Conservation (phyloP, 1,140 invertebrate species). For the Adoxophyes honmai region DNA sequence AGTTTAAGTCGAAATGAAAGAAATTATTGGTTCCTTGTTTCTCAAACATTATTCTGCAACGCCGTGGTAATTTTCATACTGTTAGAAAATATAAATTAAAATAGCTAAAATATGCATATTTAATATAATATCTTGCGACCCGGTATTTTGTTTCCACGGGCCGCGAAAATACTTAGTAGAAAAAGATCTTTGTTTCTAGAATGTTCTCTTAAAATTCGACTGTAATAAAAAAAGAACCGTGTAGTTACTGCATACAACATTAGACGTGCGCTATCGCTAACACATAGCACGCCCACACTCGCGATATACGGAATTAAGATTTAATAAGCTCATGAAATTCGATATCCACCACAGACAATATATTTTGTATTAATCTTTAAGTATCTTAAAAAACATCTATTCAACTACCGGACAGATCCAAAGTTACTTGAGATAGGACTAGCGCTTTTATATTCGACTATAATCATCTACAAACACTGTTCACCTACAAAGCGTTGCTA, state of each 20-base stretch:
- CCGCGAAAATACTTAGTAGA: too few relatives aligned
- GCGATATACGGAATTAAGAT: conserved; percentile 61
- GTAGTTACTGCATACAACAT: neutral
- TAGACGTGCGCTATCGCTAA: conserved; percentile 52
- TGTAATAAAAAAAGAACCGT: too few relatives aligned
- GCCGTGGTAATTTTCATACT: too few relatives aligned
- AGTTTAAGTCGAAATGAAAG: too few relatives aligned
- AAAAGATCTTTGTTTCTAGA: too few relatives aligned
- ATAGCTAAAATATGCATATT: too few relatives aligned
- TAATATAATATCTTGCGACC: too few relatives aligned
- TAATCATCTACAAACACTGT: conserved; percentile 35
- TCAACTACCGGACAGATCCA: conserved; percentile 62
- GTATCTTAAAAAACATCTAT: conserved; percentile 56
- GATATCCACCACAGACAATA: conserved; percentile 68
- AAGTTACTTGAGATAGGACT: conserved; percentile 58
- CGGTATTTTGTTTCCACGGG: too few relatives aligned
- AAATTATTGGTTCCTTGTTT: too few relatives aligned
- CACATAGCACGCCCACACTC: conserved; percentile 35
- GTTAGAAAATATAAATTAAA: too few relatives aligned
- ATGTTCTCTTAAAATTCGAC: too few relatives aligned
- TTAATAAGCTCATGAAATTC: conserved; percentile 75
- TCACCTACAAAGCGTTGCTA: conserved; percentile 49
- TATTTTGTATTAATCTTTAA: conserved; percentile 53
- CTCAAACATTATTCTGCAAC: too few relatives aligned
- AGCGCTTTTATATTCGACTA: conserved; percentile 40